These are phyloP conservation scores for Saxidomus purpurata DNA, from an alignment of 1,140 invertebrate species.

Conservation along the genomic window DNA sequence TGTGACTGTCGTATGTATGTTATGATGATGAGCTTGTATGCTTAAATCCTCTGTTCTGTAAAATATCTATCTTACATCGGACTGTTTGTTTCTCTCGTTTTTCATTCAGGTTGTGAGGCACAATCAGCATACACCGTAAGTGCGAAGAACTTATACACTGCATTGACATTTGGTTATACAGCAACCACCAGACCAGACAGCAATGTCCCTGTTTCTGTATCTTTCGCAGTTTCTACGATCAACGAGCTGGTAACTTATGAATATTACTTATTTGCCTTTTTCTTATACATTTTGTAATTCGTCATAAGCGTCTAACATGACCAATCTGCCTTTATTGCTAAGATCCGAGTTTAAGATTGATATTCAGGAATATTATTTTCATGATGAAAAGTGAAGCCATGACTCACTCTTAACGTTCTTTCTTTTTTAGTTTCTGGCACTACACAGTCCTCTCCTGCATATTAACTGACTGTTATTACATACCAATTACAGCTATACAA, in stretches of 20 bases:
- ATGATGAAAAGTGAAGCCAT: neutral
- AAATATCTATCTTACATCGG: too few relatives aligned
- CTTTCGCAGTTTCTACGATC: neutral
- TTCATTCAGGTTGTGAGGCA: neutral
- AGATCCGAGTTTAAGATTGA: neutral
- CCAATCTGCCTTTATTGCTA: neutral
- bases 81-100: too few relatives aligned
- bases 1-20: too few relatives aligned
- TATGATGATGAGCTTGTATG: too few relatives aligned
- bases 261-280: neutral
- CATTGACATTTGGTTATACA: neutral
- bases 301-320: too few relatives aligned
- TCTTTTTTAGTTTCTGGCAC: neutral
- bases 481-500: too few relatives aligned
- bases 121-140: neutral
- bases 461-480: too few relatives aligned
- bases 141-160: neutral
- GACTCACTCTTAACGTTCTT: neutral
- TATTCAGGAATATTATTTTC: neutral
- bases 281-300: neutral
- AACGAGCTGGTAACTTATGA: conserved; percentile 4
- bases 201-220: neutral
- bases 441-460: too few relatives aligned
- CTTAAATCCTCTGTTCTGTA: too few relatives aligned
- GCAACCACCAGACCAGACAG: neutral